Evolutionary conservation across 1,140 invertebrate species (phyloP).

Genomic region (Trichonephila clavipes): DNA sequence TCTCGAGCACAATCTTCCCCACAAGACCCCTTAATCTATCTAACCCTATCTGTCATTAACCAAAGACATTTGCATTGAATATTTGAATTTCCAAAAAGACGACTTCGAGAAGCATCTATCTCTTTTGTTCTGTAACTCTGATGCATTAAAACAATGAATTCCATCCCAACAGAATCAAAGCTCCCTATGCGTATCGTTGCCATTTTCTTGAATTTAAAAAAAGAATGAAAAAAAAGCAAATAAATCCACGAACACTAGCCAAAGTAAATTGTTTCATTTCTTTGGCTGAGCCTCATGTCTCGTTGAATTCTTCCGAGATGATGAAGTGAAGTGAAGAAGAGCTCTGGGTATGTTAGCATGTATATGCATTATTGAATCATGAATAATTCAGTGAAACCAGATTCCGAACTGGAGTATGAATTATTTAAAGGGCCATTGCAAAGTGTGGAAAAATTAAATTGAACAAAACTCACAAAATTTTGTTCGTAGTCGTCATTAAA

Average conservation of each 20-base stretch:
- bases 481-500: constrained; percentile 29
- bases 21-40: neutral
- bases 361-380: constrained; percentile 51
- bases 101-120: neutral
- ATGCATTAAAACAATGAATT: neutral
- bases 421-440: constrained; percentile 33
- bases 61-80: neutral
- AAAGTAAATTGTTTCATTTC: constrained; percentile 38
- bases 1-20: neutral
- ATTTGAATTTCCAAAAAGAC: neutral
- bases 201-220: neutral
- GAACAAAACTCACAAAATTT: constrained; percentile 45
- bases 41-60: neutral
- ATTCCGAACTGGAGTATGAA: constrained; percentile 48
- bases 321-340: constrained; percentile 23
- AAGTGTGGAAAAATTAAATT: constrained; percentile 32
- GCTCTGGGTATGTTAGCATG: neutral
- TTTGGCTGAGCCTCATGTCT: neutral
- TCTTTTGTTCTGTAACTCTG: neutral
- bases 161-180: neutral
- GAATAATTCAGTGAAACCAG: constrained; percentile 47
- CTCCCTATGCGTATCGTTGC: neutral
- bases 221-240: neutral
- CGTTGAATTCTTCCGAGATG: neutral
- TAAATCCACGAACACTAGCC: neutral